Conservation (phyloP, 2,797 vertebrate genomes). For the Thaleichthys pacificus region DNA sequence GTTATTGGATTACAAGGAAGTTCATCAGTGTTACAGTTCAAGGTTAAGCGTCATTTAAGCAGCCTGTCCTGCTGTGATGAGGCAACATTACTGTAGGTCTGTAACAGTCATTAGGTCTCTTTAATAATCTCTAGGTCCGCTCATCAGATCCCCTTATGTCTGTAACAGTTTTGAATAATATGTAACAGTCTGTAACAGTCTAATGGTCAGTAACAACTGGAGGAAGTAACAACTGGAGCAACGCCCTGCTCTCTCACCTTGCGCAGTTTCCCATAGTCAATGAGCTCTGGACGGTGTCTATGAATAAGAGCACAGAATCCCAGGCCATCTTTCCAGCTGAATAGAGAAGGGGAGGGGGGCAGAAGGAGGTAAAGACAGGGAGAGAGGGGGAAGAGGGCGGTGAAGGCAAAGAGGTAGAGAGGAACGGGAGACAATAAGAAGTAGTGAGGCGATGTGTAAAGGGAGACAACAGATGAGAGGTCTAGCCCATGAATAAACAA, state of each 20-base stretch:
- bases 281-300: conserved; percentile 96
- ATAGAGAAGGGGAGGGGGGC: conserved; percentile 20
- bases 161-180: no score
- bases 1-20: neutral
- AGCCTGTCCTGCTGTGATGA: no score
- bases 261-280: conserved; percentile 94
- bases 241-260: conserved; percentile 77
- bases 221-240: neutral
- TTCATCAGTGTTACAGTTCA: neutral
- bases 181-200: no score
- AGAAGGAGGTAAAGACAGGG: conserved; percentile 12
- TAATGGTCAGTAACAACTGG: no score
- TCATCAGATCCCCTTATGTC: no score
- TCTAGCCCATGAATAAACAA: neutral
- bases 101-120: neutral
- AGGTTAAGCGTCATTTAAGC: neutral
- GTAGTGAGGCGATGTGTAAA: neutral
- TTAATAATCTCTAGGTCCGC: neutral
- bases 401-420: conserved; percentile 12
- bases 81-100: neutral
- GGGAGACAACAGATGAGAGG: conserved; percentile 10
- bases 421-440: neutral
- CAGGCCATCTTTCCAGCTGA: conserved; percentile 97
- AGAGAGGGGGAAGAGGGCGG: neutral
- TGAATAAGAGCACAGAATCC: conserved; percentile 99